Base-by-base conservation (phyloP, 2,888 invertebrate genomes). In the Campaea margaritaria region DNA sequence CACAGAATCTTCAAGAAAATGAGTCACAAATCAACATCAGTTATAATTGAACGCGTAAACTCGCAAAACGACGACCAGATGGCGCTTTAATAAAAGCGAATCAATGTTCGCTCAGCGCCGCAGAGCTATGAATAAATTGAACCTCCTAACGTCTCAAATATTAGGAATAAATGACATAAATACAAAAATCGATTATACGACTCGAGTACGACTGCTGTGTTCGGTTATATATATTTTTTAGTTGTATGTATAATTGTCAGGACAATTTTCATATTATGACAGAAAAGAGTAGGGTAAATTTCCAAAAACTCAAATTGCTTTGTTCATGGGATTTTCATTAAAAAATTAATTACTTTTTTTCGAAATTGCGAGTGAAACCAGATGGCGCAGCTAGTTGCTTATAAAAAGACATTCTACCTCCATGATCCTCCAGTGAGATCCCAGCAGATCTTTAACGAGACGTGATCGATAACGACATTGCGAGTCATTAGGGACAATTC, bases 51-150 rank as follows among this genome's bases (percentile, higher is more conserved):
- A 44, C 16, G 44, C 61, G 61, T 65, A 43, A 75, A 72, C 72
- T 74, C 74, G 62, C 70, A 70, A 68, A 65, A 57, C 63, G 59
- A 48, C 55, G 69, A 64, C 31, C 83, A 84, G 84, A 83, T 84
- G 85, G 75, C 80, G 78, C 80, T 72, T 80, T 83, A 80, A 85
- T 85, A 84, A 84, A 85, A 85, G 79, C 80, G 70, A 83, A 85
- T 85, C 83, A 83, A 81, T 82, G 83, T 77, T 83, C 83, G 73
- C 74, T 83, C 78, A 81, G 72, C 62, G 67, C 58, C 67, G 2
- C 10, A 5, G 70, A 79, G 72, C 66, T 72, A 69, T 45, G 73
- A 79, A 75, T 56, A 67, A 70, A 72, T 60, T 60, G 67, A 51
- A 65, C 59, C 45, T 61, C 73, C 70, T 70, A 73, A 46, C 55